Evolutionary conservation across 2,888 invertebrate species (phyloP).

Genomic region (Julus scanicus): DNA sequence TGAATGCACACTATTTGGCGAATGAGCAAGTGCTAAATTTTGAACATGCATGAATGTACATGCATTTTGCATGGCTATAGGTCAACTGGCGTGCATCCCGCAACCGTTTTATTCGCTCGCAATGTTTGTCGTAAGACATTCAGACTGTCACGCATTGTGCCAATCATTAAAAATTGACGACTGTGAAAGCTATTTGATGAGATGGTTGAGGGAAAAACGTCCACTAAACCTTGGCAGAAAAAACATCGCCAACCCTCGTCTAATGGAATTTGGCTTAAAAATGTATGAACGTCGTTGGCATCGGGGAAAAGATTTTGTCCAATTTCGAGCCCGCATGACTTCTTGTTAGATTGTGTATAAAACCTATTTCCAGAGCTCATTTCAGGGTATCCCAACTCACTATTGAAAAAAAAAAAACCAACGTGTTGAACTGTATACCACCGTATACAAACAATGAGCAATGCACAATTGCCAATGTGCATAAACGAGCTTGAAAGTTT

Average conservation of each 20-base stretch:
- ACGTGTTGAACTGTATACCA: slow-evolving; percentile 22
- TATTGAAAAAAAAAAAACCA: slow-evolving; percentile 14
- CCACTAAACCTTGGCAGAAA: background rate
- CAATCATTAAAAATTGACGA: slow-evolving; percentile 47
- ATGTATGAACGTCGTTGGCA: slow-evolving; percentile 16
- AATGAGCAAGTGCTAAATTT: background rate
- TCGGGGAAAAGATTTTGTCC: slow-evolving; percentile 43
- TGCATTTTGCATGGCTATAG: slow-evolving; percentile 3
- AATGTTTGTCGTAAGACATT: background rate
- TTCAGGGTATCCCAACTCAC: background rate
- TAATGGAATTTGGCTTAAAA: slow-evolving; percentile 41
- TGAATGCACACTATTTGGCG: background rate
- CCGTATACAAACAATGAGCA: background rate
- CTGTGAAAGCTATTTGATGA: slow-evolving; percentile 47
- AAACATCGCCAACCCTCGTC: background rate
- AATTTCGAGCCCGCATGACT: slow-evolving; percentile 47
- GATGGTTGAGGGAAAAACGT: slow-evolving; percentile 39
- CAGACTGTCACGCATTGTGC: slow-evolving; percentile 23
- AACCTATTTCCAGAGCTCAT: slow-evolving; percentile 35
- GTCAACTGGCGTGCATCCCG: background rate
- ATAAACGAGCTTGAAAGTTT: background rate
- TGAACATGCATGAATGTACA: slow-evolving; percentile 27
- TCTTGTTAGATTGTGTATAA: slow-evolving; percentile 16
- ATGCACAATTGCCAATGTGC: background rate
- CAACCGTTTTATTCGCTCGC: background rate